A percentile compares a stretch with the other conserved stretches of the same genome.
These are phyloP conservation scores for Julus scandinavius DNA, from an alignment of 2,888 invertebrate species.

Conservation along the genomic window DNA sequence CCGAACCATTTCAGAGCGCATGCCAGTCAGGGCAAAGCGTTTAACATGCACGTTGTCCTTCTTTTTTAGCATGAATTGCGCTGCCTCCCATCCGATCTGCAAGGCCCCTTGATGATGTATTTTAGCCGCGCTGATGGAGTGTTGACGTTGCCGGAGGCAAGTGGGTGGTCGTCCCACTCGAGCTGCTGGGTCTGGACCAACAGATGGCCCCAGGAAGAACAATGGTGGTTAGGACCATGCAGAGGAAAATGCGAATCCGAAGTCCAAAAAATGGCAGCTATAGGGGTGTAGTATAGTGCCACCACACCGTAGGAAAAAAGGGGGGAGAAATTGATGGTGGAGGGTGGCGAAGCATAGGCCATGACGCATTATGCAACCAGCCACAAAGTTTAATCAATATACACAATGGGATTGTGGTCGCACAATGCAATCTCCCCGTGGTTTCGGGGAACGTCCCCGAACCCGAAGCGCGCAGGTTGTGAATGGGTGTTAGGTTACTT, in stretches of 20 bases:
- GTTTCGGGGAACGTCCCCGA: not conserved
- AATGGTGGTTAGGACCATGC: not conserved
- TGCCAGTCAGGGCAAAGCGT: not conserved
- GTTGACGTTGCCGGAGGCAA: conserved; percentile 23
- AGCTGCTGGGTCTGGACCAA: not conserved
- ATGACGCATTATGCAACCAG: conserved; percentile 29
- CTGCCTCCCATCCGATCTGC: not conserved
- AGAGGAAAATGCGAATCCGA: not conserved
- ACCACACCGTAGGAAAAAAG: not conserved
- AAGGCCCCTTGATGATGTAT: not conserved
- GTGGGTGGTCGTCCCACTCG: not conserved
- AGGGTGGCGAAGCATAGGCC: conserved; percentile 11
- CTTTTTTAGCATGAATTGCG: not conserved
- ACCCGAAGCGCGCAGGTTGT: not conserved
- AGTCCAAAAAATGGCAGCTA: conserved; percentile 35
- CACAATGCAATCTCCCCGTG: not conserved
- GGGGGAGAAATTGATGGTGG: not conserved
- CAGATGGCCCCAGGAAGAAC: conserved; percentile 37
- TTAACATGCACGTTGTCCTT: conserved; percentile 4
- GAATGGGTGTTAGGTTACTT: conserved; percentile 34
- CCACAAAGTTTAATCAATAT: conserved; percentile 32
- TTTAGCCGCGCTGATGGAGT: conserved; percentile 10
- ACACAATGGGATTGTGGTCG: not conserved
- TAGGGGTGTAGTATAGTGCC: not conserved
- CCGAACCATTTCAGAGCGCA: no score